These are phyloP conservation scores for Thamnophis sirtalis DNA, from an alignment of 2,113 vertebrate species.

Conservation along the genomic window DNA sequence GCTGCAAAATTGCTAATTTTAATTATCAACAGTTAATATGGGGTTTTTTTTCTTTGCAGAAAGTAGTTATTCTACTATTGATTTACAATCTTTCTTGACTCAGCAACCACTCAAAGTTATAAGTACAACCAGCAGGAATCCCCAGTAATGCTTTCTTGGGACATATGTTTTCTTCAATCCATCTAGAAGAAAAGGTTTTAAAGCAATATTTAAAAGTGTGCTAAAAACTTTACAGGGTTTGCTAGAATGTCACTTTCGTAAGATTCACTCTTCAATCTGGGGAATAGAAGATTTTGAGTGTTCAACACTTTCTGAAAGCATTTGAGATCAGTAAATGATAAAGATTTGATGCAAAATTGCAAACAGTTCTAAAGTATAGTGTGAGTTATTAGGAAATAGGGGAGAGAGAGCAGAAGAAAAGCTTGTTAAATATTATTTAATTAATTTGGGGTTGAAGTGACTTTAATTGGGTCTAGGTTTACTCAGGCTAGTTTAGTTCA, in stretches of 20 bases:
- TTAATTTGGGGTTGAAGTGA: not conserved
- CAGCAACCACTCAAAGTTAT: not conserved
- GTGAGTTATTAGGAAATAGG: not conserved
- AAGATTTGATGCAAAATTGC: not conserved
- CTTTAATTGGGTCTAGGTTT: not conserved
- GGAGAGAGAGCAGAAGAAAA: not conserved
- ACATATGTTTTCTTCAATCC: not conserved
- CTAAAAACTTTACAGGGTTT: not conserved
- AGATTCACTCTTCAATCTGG: not conserved
- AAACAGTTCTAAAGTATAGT: not conserved
- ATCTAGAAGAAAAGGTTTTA: not conserved
- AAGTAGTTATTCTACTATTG: not conserved
- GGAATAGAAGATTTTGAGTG: not conserved
- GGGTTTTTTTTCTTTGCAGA: not conserved
- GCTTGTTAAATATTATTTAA: not conserved
- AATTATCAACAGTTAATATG: not conserved
- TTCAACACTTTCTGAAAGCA: not conserved
- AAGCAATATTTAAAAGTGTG: not conserved
- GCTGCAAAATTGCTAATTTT: not conserved
- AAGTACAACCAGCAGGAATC: not conserved
- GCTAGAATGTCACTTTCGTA: not conserved
- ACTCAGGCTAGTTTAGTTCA: not conserved
- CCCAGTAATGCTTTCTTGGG: not conserved
- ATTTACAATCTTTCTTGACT: not conserved
- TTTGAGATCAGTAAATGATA: not conserved